Evolutionary conservation across 2,888 invertebrate genomes (phyloP), one percentile per base, ranked within the genome.

Genomic region (Tolmerus cingulatus): DNA sequence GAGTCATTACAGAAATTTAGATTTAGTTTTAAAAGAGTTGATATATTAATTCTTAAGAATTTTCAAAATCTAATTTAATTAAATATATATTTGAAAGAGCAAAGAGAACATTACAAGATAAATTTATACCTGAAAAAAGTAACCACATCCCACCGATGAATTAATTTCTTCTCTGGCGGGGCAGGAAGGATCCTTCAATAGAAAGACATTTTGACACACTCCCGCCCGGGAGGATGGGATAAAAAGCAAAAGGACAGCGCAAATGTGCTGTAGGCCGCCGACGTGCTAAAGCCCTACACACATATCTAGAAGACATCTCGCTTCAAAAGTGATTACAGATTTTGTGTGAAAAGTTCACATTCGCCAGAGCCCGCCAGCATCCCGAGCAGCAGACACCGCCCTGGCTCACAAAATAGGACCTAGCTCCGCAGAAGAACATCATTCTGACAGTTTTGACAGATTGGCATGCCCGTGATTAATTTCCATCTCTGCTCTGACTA

Each of bases 371-470:
- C 19, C 9, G 66, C 27, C 8, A 23, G 23, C 27, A 66, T 23
- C 2, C n/a, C 19, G 19, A 57, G 57, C 57, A 57, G 57, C 66
- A 23, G 4, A 66, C 2, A 66, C 23, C 9, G 23, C 27, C 5
- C 12, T 12, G 66, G 8, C 7, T 55, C 55, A 46, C 51, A 51
- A n/a, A 16, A 51, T 51, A 51, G 51, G 66, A 23, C 27, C 66
- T 66, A 27, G 76, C n/a, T 30, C 82, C 82, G 55, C 82, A 82
- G 57, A 82, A 82, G 85, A 74, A 74, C 85, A 85, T 85, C 85
- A 85, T 74, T 84, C 30, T 85, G 85, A 85, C 85, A 85, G 55
- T 85, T 85, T 85, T 85, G 85, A 85, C 85, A 85, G 85, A 74
- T 85, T 74, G 85, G 74, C 74, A 85, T 85, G 40, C 43, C 74